Evolutionary conservation across 2,797 vertebrate genomes (phyloP).

Genomic region (Neosalanx taihuensis): DNA sequence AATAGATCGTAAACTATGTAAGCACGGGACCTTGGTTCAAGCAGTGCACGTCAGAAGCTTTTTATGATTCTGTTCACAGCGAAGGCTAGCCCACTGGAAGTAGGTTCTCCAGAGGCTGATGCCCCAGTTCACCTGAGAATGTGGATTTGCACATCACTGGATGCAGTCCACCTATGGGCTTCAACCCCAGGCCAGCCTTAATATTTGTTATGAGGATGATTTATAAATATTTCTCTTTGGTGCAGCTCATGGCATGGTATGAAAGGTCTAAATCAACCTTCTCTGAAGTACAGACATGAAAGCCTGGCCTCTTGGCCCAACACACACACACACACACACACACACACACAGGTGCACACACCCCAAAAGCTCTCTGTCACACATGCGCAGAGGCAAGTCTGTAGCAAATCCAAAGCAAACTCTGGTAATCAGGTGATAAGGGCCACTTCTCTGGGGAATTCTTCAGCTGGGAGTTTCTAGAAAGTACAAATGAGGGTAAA

Average conservation of each 20-base stretch:
- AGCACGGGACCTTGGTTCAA: background rate
- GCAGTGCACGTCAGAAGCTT: background rate
- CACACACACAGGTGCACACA: background rate
- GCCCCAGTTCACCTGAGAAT: constrained; percentile 16
- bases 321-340: constrained; percentile 18
- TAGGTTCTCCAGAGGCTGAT: constrained; percentile 32
- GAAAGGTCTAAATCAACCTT: constrained; percentile 49
- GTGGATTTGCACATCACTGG: constrained; percentile 55
- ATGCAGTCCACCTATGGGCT: constrained; percentile 38
- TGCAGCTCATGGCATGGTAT: constrained; percentile 57
- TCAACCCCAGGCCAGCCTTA: constrained; percentile 56
- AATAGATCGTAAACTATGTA: constrained; percentile 4
- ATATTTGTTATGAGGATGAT: constrained; percentile 71
- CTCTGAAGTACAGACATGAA: constrained; percentile 69
- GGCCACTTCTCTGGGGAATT: constrained; percentile 47
- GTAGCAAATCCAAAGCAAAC: constrained; percentile 47
- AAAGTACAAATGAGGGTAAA: constrained; percentile 49
- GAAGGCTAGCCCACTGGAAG: background rate
- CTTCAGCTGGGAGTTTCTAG: constrained; percentile 51
- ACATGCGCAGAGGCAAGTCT: constrained; percentile 25
- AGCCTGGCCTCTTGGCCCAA: constrained; percentile 49
- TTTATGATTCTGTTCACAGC: background rate
- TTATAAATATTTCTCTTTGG: constrained; percentile 76
- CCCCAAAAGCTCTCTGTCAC: constrained; percentile 7
- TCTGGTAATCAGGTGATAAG: constrained; percentile 55